These are phyloP conservation scores for Ophiothrix spiculata DNA, from an alignment of 35 echinoderm and acorn worm species.

Conservation along the genomic window DNA sequence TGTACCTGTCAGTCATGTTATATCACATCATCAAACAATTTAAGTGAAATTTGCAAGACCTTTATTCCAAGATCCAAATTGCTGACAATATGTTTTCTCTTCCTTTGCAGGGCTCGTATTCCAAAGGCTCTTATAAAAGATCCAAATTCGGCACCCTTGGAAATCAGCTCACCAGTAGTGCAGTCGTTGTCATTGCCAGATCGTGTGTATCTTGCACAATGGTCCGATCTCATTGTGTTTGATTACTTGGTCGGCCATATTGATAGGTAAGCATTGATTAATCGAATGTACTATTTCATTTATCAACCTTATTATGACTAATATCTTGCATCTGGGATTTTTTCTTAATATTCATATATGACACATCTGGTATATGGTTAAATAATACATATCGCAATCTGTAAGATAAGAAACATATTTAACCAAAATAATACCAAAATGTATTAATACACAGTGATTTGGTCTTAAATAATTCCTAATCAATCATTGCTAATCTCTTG, in stretches of 20 bases:
- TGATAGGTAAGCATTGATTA: conserved; percentile 27
- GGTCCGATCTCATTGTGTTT: conserved; percentile 29
- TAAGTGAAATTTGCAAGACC: background rate
- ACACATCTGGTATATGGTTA: too few relatives aligned
- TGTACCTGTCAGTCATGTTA: background rate
- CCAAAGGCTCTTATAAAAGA: background rate
- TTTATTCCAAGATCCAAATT: background rate
- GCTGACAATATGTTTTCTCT: background rate
- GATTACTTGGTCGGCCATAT: conserved; percentile 20
- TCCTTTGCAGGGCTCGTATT: background rate
- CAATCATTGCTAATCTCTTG: too few relatives aligned
- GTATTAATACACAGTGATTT: too few relatives aligned
- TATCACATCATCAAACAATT: background rate
- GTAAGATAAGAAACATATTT: too few relatives aligned
- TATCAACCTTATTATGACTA: too few relatives aligned
- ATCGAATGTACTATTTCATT: too few relatives aligned
- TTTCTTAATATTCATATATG: too few relatives aligned
- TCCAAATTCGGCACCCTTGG: background rate
- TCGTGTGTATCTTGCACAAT: background rate
- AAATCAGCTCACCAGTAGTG: background rate
- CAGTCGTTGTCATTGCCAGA: background rate
- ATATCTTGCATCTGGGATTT: too few relatives aligned
- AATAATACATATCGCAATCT: too few relatives aligned
- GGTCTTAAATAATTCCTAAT: too few relatives aligned
- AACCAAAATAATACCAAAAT: too few relatives aligned